Conservation (phyloP, 1,140 invertebrate species). For the Dinoponera quadriceps region DNA sequence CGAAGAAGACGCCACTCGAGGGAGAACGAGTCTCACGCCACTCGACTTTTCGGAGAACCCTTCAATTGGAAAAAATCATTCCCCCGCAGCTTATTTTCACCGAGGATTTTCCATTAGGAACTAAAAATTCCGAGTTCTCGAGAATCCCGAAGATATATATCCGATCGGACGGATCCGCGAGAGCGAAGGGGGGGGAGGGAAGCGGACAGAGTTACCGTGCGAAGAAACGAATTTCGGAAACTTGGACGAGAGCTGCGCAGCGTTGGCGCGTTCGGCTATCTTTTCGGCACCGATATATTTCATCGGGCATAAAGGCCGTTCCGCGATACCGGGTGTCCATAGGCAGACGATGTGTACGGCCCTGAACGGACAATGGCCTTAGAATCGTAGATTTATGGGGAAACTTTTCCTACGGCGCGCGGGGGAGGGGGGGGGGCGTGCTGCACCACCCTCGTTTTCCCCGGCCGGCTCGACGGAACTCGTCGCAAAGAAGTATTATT, state of each 20-base stretch:
- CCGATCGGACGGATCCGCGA: not conserved
- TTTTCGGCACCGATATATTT: conserved; percentile 55
- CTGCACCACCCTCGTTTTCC: conserved; percentile 52
- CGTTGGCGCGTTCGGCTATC: conserved; percentile 10
- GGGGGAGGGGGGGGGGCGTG: not conserved
- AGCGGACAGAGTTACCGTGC: not conserved
- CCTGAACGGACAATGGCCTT: conserved; percentile 72
- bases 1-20: too few relatives aligned
- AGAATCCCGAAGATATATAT: not conserved
- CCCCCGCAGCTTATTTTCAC: too few relatives aligned
- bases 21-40: too few relatives aligned
- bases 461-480: conserved; percentile 19
- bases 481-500: conserved; percentile 62
- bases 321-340: conserved; percentile 52
- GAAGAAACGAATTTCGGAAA: conserved; percentile 26
- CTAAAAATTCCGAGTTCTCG: too few relatives aligned
- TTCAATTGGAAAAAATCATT: too few relatives aligned
- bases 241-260: not conserved
- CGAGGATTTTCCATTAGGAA: too few relatives aligned
- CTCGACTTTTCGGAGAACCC: too few relatives aligned
- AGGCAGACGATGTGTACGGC: conserved; percentile 28
- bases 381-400: conserved; percentile 75
- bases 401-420: conserved; percentile 73
- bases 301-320: conserved; percentile 59
- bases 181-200: not conserved